Evolutionary conservation across 2,888 invertebrate genomes (phyloP), one percentile per base, ranked within the genome.

Genomic region (Tolmerus cingulatus): DNA sequence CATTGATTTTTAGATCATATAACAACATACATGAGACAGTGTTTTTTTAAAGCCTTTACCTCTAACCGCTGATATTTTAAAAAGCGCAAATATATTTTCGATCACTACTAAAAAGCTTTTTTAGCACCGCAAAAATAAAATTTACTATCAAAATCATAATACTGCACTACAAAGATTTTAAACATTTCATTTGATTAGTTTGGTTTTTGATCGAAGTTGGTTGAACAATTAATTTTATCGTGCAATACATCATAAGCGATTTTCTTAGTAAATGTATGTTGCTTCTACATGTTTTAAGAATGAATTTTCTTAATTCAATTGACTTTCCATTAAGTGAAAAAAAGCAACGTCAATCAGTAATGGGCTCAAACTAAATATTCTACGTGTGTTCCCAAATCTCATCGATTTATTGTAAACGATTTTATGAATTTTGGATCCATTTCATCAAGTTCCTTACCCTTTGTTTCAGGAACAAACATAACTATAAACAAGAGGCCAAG

Each of bases 401-500:
- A 94, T 93, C 94, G 94, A 90, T 94, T 94, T 88, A 94, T 93
- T 91, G 93, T 93, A 86, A 94, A 91, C 9, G 94, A 94, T 90
- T 93, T 93, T 0, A 95, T 94, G 90, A 94, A 94, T 90, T 95
- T 95, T 46, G 96, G 95, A 91, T 96, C 96, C 95, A 98, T 97
- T 92, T 98, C 97, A 91, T 97, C 97, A 90, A 98, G 93, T 91
- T 97, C 97, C 90, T 96, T 96, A 0, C 98, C 98, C 92, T 97
- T 97, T 5, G 98, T 98, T 93, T 98, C 98, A 0, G 98, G 98
- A 9, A 98, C 96, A 91, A 96, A 96, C 90, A 96, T 96, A 3
- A 96, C 96, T 1, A 97, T 96, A 92, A 97, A 98, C 91, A 97
- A 95, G 14, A 97, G 93, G 23, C 97, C 96, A 34, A 96, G 94